These are phyloP conservation scores for Vespertilio murinus DNA, from an alignment of 2,797 vertebrate genomes.

Conservation along the genomic window DNA sequence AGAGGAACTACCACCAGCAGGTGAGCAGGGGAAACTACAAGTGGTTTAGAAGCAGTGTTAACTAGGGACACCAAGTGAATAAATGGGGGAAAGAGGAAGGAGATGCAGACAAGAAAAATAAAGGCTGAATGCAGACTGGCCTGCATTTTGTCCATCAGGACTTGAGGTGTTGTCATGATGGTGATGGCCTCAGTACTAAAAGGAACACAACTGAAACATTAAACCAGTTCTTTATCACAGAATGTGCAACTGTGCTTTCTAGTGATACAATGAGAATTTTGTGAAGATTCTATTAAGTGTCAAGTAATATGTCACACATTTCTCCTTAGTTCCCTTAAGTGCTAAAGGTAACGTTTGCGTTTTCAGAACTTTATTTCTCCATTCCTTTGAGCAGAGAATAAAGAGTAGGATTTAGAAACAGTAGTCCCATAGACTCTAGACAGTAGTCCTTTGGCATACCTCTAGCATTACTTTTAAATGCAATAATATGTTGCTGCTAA, in stretches of 20 bases:
- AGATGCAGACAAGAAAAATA: neutral
- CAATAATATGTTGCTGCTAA: neutral
- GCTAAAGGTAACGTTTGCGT: neutral
- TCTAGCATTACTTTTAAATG: conserved; percentile 15
- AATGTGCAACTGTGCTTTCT: neutral
- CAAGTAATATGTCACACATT: conserved; percentile 21
- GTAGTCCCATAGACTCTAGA: neutral
- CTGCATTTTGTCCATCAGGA: neutral
- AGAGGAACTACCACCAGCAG: conserved; percentile 95
- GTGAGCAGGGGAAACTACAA: conserved; percentile 79
- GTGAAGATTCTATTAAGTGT: neutral
- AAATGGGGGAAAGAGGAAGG: neutral
- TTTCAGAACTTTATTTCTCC: conserved; percentile 37
- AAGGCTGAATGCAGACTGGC: neutral
- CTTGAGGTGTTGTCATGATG: neutral
- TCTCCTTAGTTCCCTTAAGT: conserved; percentile 25
- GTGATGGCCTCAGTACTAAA: neutral
- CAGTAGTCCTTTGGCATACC: neutral
- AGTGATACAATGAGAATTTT: neutral
- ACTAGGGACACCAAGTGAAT: neutral
- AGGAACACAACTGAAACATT: neutral
- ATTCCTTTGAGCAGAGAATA: neutral
- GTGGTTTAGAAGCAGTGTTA: neutral
- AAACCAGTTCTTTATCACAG: neutral
- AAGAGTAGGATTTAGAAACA: conserved; percentile 35